phyloP scores from a whole-genome alignment of 1,140 invertebrate species.

The Drosophila malerkotliana region DNA sequence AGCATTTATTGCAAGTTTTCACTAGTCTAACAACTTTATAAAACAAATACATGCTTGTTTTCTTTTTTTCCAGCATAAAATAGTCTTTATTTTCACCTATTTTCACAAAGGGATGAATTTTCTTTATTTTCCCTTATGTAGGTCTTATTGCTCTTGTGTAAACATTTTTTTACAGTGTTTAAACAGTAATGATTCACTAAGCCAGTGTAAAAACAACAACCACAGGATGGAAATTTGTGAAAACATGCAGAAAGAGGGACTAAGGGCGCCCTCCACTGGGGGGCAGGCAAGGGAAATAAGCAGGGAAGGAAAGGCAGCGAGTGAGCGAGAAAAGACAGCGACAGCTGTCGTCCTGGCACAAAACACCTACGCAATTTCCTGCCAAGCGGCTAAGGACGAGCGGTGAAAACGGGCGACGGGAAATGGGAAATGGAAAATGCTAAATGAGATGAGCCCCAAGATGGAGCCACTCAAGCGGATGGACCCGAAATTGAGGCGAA shows the following conservation, averaged over 20 bases:
- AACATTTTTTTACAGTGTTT: conserved; percentile 17
- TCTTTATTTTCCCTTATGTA: no score
- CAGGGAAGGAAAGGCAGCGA: neutral
- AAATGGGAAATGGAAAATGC: conserved; percentile 64
- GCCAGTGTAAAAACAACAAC: conserved; percentile 53
- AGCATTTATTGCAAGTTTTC: no score
- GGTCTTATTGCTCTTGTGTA: no score
- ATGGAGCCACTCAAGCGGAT: conserved; percentile 52
- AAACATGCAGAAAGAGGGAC: conserved; percentile 16
- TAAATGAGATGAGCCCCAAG: conserved; percentile 52
- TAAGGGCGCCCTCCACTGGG: no score
- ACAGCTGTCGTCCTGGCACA: conserved; percentile 53
- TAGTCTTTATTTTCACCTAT: no score
- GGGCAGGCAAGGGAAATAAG: neutral
- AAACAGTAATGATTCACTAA: conserved; percentile 72
- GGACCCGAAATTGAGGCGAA: conserved; percentile 13
- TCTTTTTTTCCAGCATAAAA: no score
- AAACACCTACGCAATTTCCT: conserved; percentile 82
- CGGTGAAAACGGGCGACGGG: conserved; percentile 26
- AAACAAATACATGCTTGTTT: no score
- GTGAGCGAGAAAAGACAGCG: conserved; percentile 24
- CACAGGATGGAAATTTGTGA: conserved; percentile 62
- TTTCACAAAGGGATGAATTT: no score
- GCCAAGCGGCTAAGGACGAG: conserved; percentile 62
- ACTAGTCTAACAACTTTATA: no score